Conservation (phyloP, 1,140 invertebrate species). For the Drosophila rufa region DNA sequence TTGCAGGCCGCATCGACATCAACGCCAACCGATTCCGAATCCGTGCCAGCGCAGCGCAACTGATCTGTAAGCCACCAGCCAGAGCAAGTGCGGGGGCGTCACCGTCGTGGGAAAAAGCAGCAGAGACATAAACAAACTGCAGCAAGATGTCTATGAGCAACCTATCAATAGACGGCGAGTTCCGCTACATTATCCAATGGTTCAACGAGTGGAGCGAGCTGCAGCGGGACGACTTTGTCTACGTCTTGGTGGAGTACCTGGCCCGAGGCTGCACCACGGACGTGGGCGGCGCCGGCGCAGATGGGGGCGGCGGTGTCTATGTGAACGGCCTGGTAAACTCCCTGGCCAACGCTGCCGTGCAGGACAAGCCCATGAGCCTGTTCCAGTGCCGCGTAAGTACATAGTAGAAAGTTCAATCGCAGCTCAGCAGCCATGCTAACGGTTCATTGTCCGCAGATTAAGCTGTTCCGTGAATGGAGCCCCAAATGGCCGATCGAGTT, state of each 20-base stretch:
- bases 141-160: constrained; percentile 77
- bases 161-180: constrained; percentile 88
- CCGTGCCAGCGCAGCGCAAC: constrained; percentile 21
- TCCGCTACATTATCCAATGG: constrained; percentile 93
- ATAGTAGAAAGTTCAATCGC: constrained; percentile 4
- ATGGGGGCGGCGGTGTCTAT: constrained; percentile 86
- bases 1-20: constrained; percentile 37
- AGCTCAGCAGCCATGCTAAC: constrained; percentile 12
- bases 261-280: constrained; percentile 85
- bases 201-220: constrained; percentile 95
- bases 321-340: constrained; percentile 91
- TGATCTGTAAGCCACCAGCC: constrained; percentile 7
- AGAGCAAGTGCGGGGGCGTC: constrained; percentile 31
- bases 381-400: constrained; percentile 93
- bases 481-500: constrained; percentile 92
- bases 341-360: constrained; percentile 88
- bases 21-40: constrained; percentile 9
- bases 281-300: constrained; percentile 16
- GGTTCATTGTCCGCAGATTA: constrained; percentile 86
- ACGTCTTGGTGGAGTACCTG: constrained; percentile 90
- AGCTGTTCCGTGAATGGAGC: constrained; percentile 95
- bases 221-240: constrained; percentile 93
- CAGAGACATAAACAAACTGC: constrained; percentile 32
- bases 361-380: constrained; percentile 92
- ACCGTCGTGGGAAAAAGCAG: constrained; percentile 33